These are phyloP conservation scores for Sinopyrophorus schimmeli DNA, from an alignment of 2,888 invertebrate species.

Conservation along the genomic window DNA sequence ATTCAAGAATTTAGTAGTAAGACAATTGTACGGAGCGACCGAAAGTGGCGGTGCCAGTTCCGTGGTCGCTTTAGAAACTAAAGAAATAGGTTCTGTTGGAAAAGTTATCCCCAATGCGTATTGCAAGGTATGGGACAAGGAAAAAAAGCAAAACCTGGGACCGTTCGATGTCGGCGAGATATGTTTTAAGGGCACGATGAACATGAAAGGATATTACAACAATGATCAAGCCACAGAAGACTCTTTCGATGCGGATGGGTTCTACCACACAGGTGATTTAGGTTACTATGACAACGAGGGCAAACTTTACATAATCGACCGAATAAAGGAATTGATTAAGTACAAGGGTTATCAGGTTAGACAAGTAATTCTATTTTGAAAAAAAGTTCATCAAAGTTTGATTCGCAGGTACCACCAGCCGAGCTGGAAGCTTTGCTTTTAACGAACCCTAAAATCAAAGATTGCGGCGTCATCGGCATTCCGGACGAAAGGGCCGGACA, in stretches of 20 bases:
- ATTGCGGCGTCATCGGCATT: slow-evolving; percentile 81
- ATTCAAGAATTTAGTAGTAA: background rate
- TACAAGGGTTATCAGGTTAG: slow-evolving; percentile 78
- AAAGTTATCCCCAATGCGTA: slow-evolving; percentile 61
- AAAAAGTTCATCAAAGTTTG: slow-evolving; percentile 1
- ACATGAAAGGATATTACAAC: slow-evolving; percentile 71
- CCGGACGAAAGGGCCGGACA: slow-evolving; percentile 77
- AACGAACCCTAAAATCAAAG: slow-evolving; percentile 71
- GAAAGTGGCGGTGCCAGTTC: background rate
- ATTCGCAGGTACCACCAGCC: slow-evolving; percentile 73
- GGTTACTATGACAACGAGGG: slow-evolving; percentile 77
- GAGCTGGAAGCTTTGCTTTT: slow-evolving; percentile 82
- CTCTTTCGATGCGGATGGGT: slow-evolving; percentile 72
- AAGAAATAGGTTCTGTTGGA: slow-evolving; percentile 54
- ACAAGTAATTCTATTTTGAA: background rate
- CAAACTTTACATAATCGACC: slow-evolving; percentile 76
- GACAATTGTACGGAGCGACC: slow-evolving; percentile 7
- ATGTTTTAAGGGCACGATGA: slow-evolving; percentile 72
- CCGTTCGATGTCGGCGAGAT: slow-evolving; percentile 74
- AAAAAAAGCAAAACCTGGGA: slow-evolving; percentile 62
- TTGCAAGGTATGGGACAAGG: slow-evolving; percentile 62
- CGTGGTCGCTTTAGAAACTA: background rate
- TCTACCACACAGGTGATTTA: slow-evolving; percentile 76
- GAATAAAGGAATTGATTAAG: slow-evolving; percentile 86
- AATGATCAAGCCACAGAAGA: slow-evolving; percentile 64